Percentiles rank a stretch among this genome's conserved stretches.
These are phyloP conservation scores for Cordilura impudica DNA, from an alignment of 2,888 invertebrate genomes.

Conservation along the genomic window DNA sequence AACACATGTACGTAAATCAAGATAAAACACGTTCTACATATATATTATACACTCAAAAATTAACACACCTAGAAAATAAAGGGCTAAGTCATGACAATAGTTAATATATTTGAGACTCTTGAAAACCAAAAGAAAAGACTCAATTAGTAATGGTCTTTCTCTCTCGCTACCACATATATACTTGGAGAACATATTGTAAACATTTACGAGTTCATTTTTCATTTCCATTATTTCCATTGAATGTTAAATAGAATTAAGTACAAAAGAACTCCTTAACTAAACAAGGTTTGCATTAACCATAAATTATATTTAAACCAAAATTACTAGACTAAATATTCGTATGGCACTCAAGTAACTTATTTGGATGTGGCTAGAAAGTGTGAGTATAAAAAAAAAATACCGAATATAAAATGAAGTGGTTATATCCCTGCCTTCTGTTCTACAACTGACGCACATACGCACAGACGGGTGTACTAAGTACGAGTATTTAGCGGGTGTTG, in stretches of 20 bases:
- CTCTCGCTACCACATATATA: too few species aligned
- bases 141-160: constrained; percentile 24
- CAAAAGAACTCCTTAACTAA: constrained; percentile 35
- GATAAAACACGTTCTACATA: constrained; percentile 30
- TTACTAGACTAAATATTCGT: neutral
- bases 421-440: neutral
- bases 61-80: constrained; percentile 27
- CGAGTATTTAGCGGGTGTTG: constrained; percentile 34
- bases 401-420: neutral
- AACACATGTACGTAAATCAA: constrained; percentile 24
- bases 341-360: neutral
- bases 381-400: neutral
- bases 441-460: neutral
- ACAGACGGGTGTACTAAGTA: neutral
- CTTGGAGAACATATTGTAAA: neutral
- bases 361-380: too few species aligned
- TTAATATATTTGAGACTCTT: constrained; percentile 6
- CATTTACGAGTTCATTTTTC: neutral
- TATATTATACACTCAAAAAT: neutral
- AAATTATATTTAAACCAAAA: constrained; percentile 23
- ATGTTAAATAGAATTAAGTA: neutral
- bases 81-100: constrained; percentile 33
- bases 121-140: constrained; percentile 12
- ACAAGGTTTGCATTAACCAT: constrained; percentile 47
- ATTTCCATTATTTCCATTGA: neutral